Base-by-base conservation (phyloP, 37 sponge, comb jelly and placozoan species). In the Aphrocallistes beatrix region DNA sequence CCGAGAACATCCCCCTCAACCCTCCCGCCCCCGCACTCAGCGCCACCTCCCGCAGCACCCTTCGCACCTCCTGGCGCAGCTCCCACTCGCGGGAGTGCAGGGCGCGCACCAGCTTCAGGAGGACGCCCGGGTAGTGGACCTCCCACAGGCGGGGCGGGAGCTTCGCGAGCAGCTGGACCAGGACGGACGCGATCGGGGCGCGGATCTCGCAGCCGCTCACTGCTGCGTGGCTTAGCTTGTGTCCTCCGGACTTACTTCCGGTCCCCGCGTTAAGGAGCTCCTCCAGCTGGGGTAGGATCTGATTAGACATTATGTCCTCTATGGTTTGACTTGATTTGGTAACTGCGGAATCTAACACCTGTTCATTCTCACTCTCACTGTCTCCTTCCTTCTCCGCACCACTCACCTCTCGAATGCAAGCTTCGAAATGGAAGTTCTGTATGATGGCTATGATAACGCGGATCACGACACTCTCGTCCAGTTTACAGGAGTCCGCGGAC, bases 151-250 rank as follows among this genome's bases (percentile, higher is more conserved):
- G 39, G 40, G 91, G 85, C 8, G 96, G 96, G 0, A 96, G 88
- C 13, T 36, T 39, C 38, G 87, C 89, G 16, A 96, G 85, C 39
- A 96, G 88, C 37, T 96, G 92, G 34, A 94, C 92, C 82, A 92
- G 90, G 16, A 94, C 96, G 84, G 94, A 82, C 39, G 89, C 96
- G 51, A 96, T 81, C 39, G 96, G 96, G 0, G 90, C 89, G 13
- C 92, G 51, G 40, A 95, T 51, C 37, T 92, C 85, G 19, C 85
- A 36, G 75, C 75, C 75, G 6, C 28, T 60, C 19, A 84, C 51
- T 21, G 81, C 17, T 21, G 21, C 3, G 38, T 84, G 85, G 38
- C 85, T 49, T 13, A 51, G 48, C 32, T 84, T 84, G 85, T 84
- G 85, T 47, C 85, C 85, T 10, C 85, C 81, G 69, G 75, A 60